A percentile compares a stretch with the other conserved stretches of the same genome.
phyloP scores from a whole-genome alignment of 23 tunicate species.

The Ascidia mentula region DNA sequence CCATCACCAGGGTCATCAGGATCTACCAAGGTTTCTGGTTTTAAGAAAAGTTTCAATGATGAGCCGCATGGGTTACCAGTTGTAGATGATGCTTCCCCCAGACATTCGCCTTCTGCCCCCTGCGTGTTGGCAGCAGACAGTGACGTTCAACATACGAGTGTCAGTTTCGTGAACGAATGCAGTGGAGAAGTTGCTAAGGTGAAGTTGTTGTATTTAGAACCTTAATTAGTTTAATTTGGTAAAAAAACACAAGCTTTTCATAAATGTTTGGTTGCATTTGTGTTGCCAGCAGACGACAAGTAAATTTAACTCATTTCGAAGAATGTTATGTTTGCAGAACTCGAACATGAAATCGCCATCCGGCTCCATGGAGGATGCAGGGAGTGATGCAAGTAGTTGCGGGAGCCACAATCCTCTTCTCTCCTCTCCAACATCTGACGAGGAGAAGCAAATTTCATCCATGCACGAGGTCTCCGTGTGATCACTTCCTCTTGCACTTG shows the following conservation, averaged over 20 bases:
- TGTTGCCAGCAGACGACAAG: too few relatives aligned
- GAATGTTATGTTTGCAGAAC: not conserved
- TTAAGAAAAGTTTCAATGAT: not conserved
- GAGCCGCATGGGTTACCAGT: not conserved
- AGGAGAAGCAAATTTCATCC: too few relatives aligned
- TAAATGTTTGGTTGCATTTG: too few relatives aligned
- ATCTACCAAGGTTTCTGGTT: not conserved
- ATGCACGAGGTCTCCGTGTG: too few relatives aligned
- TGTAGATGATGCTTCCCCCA: not conserved
- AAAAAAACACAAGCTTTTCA: too few relatives aligned
- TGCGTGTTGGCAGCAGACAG: too few relatives aligned
- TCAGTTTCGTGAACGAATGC: not conserved
- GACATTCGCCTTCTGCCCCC: too few relatives aligned
- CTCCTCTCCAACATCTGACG: not conserved
- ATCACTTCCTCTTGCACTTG: too few relatives aligned
- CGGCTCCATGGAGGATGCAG: conserved; percentile 13
- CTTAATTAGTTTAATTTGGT: too few relatives aligned
- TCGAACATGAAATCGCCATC: not conserved
- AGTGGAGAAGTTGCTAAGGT: too few relatives aligned
- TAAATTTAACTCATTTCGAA: too few relatives aligned
- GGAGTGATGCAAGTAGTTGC: conserved; percentile 38
- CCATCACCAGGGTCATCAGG: not conserved
- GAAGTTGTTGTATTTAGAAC: too few relatives aligned
- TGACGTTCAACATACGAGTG: not conserved
- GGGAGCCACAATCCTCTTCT: conserved; percentile 44